These are phyloP conservation scores for Machimus rusticus DNA, from an alignment of 2,888 invertebrate genomes.

Conservation along the genomic window DNA sequence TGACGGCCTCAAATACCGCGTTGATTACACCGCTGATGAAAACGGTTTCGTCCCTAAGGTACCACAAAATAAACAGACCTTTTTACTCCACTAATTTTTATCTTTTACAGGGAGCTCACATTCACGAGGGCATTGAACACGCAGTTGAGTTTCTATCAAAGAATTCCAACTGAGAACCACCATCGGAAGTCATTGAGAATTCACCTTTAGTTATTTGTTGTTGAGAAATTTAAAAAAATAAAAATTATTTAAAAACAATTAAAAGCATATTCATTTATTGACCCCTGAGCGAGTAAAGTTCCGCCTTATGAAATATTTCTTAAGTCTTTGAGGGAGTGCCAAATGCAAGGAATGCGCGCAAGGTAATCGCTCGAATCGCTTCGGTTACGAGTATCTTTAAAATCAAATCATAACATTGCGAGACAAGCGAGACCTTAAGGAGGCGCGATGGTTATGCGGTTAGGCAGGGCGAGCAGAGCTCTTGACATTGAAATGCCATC, in stretches of 20 bases:
- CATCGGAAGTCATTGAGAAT: background rate
- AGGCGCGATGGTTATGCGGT: background rate
- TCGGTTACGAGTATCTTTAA: background rate
- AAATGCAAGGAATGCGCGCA: slow-evolving; percentile 17
- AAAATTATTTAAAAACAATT: background rate
- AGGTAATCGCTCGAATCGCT: background rate
- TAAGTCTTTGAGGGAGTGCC: background rate
- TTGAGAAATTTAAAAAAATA: background rate
- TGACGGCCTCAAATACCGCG: slow-evolving; percentile 62
- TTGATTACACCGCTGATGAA: slow-evolving; percentile 64
- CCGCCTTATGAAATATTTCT: background rate
- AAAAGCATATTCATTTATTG: background rate
- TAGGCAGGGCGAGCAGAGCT: background rate
- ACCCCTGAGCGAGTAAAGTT: background rate
- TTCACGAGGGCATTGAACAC: slow-evolving; percentile 69
- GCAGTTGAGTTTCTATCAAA: slow-evolving; percentile 69
- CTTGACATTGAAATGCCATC: slow-evolving; percentile 31
- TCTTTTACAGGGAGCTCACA: slow-evolving; percentile 50
- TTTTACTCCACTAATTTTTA: background rate
- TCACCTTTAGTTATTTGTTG: background rate
- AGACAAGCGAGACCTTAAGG: background rate
- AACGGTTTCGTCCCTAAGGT: slow-evolving; percentile 60
- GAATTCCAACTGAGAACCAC: background rate
- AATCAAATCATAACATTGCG: background rate
- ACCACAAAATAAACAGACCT: background rate